phyloP scores from a whole-genome alignment of 2,797 vertebrate species.

The Staurois parvus region DNA sequence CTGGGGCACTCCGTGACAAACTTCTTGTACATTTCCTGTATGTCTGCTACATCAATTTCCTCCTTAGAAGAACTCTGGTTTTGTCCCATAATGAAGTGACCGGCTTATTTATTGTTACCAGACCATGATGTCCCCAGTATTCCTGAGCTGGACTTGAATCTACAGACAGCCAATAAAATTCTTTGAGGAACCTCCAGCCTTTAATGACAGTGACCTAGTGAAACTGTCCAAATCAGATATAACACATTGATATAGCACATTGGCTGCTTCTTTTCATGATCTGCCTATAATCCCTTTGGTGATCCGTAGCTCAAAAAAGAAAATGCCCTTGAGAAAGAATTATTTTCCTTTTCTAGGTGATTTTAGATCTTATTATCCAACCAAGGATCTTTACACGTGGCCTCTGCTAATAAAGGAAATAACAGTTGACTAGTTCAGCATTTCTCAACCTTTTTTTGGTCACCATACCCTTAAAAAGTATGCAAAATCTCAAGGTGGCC shows the following conservation, averaged over 20 bases:
- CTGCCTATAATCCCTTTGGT: constrained; percentile 35
- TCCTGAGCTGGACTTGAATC: not conserved
- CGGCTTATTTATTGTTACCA: not conserved
- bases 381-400: too few relatives aligned
- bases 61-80: constrained; percentile 12
- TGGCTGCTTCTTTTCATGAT: constrained; percentile 19
- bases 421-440: not conserved
- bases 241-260: not conserved
- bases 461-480: too few relatives aligned
- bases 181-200: not conserved
- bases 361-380: too few relatives aligned
- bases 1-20: constrained; percentile 79
- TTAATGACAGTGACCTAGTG: not conserved
- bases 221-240: not conserved
- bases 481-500: too few relatives aligned
- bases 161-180: not conserved
- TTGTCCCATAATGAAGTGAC: constrained; percentile 36
- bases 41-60: constrained; percentile 73
- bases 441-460: too few relatives aligned
- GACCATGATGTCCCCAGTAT: not conserved
- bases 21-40: constrained; percentile 80
- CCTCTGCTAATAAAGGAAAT: not conserved
- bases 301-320: not conserved
- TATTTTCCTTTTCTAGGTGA: not conserved
- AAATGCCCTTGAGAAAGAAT: not conserved